phyloP scores from a whole-genome alignment of 64 coral and sea anemone species.

The Montipora foliosa region DNA sequence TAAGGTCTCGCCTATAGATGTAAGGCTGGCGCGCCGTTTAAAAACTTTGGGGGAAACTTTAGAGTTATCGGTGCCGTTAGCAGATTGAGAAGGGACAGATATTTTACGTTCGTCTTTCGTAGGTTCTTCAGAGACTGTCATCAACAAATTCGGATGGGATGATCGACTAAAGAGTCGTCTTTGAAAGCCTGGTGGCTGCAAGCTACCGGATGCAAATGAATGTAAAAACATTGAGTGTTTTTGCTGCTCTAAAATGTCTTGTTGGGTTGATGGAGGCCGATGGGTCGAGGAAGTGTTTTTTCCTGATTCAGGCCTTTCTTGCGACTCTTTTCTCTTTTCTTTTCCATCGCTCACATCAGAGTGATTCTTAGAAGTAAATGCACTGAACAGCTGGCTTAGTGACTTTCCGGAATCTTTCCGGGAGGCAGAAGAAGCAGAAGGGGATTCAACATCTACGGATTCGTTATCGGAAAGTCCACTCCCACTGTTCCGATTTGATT shows the following conservation, averaged over 20 bases:
- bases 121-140: background rate
- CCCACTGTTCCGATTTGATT: background rate
- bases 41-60: background rate
- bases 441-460: background rate
- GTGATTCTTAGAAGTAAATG: background rate
- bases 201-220: constrained; percentile 44
- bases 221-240: constrained; percentile 82
- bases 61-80: background rate
- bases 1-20: constrained; percentile 16
- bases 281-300: background rate
- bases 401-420: constrained; percentile 5
- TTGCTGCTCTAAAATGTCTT: constrained; percentile 77
- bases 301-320: background rate
- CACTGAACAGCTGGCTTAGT: constrained; percentile 10
- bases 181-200: background rate
- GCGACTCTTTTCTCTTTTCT: constrained; percentile 9
- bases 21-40: constrained; percentile 15
- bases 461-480: constrained; percentile 17
- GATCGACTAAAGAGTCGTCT: constrained; percentile 12
- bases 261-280: background rate
- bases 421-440: background rate
- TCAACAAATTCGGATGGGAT: constrained; percentile 34
- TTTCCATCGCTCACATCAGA: background rate
- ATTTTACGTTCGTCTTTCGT: background rate
- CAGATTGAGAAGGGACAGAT: background rate